Evolutionary conservation across 2,113 vertebrate species (phyloP), one percentile per base, ranked within the genome.

Genomic region (Poeciliopsis turrubarensis): DNA sequence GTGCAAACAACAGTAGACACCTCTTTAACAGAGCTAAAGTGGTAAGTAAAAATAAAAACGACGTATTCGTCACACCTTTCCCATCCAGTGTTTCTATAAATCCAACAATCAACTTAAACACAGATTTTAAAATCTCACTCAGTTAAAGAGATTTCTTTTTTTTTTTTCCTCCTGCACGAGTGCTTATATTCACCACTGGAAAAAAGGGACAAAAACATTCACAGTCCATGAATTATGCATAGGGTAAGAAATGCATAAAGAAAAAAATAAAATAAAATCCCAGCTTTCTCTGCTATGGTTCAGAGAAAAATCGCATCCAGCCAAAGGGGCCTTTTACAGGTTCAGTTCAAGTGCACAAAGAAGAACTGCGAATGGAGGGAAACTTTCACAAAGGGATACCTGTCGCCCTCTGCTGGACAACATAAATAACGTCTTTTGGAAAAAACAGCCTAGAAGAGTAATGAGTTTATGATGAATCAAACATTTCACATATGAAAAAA

Each of bases 341-440:
- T 91, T 92, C 87, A 92, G 61, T 65, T 72, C 25, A 82, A 91
- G 90, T 88, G 83, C 90, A 91, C 60, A 54, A 32, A 27, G 37
- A 65, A 66, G 34, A 70, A 67, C 31, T 68, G 30, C 27, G 29
- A 77, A 37, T 7, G 2, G 44, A 61, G 39, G 60, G 27, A 1
- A 13, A n/a, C 12, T 71, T 63, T 80, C 2, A 60, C 79, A 78
- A 75, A 65, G 41, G 62, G 73, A 63, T 25, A 70, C 78, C 86
- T 81, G 25, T 37, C 54, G 76, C 85, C 91, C 89, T 30, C 88
- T 91, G 72, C 15, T 79, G 29, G 29, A 63, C 29, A 22, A 63
- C 6, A 63, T 10, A 63, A 63, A 22, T 22, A 31, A 22, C 7
- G 8, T 9, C 29, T 19, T 31, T 17, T 47, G 44, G 44, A 47